A percentile compares a stretch with the other conserved stretches of the same genome.
Evolutionary conservation across 2,113 vertebrate species (phyloP).

Genomic region (Lophius piscatorius): DNA sequence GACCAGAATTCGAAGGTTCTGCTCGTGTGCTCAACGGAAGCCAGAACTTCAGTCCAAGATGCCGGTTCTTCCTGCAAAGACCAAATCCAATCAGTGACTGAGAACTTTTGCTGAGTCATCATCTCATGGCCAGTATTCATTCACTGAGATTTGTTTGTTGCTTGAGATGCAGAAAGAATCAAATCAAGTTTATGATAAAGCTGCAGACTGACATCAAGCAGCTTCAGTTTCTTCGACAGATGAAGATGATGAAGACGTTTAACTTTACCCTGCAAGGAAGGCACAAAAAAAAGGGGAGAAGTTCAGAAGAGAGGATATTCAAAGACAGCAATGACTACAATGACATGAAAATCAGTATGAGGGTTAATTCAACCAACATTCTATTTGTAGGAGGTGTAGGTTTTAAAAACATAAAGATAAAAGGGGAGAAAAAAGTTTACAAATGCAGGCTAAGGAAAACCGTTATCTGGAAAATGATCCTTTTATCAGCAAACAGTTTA

Average conservation of each 20-base stretch:
- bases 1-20: too few relatives aligned
- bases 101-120: constrained; percentile 66
- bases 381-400: too few relatives aligned
- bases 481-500: not conserved
- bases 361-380: too few relatives aligned
- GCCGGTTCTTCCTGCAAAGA: constrained; percentile 71
- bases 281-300: too few relatives aligned
- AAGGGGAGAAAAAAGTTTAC: too few relatives aligned
- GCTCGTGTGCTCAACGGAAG: too few relatives aligned
- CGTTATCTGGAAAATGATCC: not conserved
- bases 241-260: too few relatives aligned
- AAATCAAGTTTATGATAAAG: not conserved
- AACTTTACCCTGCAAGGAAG: too few relatives aligned
- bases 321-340: too few relatives aligned
- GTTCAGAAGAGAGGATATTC: too few relatives aligned
- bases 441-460: not conserved
- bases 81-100: constrained; percentile 62
- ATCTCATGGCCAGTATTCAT: constrained; percentile 23
- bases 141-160: not conserved
- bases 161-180: not conserved
- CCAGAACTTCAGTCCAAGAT: constrained; percentile 32
- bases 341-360: too few relatives aligned
- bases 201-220: not conserved
- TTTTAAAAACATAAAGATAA: too few relatives aligned
- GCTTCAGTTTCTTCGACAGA: not conserved